A percentile compares a stretch with the other conserved stretches of the same genome.
phyloP scores from a whole-genome alignment of 2,888 invertebrate genomes.

The Athalia rosae region DNA sequence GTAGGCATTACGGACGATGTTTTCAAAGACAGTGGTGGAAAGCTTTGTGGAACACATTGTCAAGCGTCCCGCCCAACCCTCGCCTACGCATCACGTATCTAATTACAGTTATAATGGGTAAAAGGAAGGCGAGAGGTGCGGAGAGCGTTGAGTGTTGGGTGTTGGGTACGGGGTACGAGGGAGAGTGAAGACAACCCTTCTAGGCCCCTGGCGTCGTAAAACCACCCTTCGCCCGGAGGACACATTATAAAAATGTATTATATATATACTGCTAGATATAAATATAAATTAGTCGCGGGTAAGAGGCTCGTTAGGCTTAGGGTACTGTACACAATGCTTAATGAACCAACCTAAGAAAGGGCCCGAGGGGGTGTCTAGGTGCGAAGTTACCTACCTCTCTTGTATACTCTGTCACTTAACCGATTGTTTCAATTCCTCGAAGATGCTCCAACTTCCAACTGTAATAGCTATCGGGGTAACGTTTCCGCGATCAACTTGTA shows the following conservation, averaged over 20 bases:
- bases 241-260: slow-evolving; percentile 59
- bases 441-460: neutral
- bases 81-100: slow-evolving; percentile 48
- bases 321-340: slow-evolving; percentile 51
- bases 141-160: too few relatives aligned
- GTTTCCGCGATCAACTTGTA: too few relatives aligned
- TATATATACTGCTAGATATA: slow-evolving; percentile 56
- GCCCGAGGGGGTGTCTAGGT: slow-evolving; percentile 41
- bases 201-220: slow-evolving; percentile 47
- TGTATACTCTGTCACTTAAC: slow-evolving; percentile 36
- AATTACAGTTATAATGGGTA: slow-evolving; percentile 49
- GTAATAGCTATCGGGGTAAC: too few relatives aligned
- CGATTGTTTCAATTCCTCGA: slow-evolving; percentile 24
- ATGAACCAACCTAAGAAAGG: slow-evolving; percentile 48
- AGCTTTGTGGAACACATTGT: slow-evolving; percentile 25
- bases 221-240: slow-evolving; percentile 52
- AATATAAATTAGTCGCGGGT: slow-evolving; percentile 57
- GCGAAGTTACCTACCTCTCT: slow-evolving; percentile 36
- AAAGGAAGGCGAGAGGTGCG: slow-evolving; percentile 43
- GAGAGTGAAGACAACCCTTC: slow-evolving; percentile 49
- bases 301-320: slow-evolving; percentile 50
- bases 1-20: neutral
- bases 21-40: neutral
- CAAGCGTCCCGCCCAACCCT: slow-evolving; percentile 3
- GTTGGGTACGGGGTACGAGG: neutral